Base-by-base conservation (phyloP, 2,888 invertebrate species). In the Odontocerum albicorne region DNA sequence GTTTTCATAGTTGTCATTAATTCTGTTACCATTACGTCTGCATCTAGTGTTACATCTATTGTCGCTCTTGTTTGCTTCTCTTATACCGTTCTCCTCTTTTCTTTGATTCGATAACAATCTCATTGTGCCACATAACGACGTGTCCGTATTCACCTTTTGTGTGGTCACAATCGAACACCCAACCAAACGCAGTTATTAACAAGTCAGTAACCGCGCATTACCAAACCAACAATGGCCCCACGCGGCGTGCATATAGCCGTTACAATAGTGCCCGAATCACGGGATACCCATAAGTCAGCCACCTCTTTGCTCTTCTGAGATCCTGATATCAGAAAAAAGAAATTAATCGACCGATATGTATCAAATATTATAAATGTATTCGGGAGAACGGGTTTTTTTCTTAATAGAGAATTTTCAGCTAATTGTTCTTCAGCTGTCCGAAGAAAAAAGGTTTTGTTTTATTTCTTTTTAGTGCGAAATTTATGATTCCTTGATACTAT, bases 141-240 rank as follows among this genome's bases (percentile, higher is more conserved):
- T n/a, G n/a, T n/a, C n/a, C 43, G 17, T 13, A 20, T 22, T n/a
- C 16, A 4, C 4, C 43, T 36, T 33, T 43, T 50, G 50, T 50
- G 50, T 50, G 50, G 50, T 19, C 50, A 35, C 35, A 35, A 46
- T 46, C 21, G 8, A 46, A 35, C 46, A 36, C 46, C 33, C 19
- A 19, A 31, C 20, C 36, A 36, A 7, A 10, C 21, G 15, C 12
- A 36, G 50, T 43, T 42, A 50, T 50, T 50, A 50, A 50, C 43
- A 43, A 50, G 50, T 50, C 43, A 50, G 50, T 50, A 36, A 50
- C 35, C 50, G 43, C 43, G 35, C 49, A 50, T 50, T 50, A 50
- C 50, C 22, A 21, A 16, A 35, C 33, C 17, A 17, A 35, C 50
- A 50, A 43, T 50, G 15, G 35, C 50, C 40, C 42, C 50, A 50